These are phyloP conservation scores for Pantelozetes paolii DNA, from an alignment of 2,888 invertebrate species.

Conservation along the genomic window DNA sequence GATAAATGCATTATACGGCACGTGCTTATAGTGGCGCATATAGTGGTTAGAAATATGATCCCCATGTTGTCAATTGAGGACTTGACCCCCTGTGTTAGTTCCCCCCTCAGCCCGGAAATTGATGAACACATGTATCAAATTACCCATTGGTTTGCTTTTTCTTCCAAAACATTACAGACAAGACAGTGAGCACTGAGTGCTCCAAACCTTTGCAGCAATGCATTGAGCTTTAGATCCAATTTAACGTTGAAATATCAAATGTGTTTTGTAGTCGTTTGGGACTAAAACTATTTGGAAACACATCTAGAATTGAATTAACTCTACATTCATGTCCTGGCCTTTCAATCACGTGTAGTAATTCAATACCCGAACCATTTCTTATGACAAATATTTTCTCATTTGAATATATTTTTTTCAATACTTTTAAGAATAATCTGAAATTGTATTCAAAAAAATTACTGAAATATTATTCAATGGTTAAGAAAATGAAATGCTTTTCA, in stretches of 20 bases:
- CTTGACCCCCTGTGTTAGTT: not conserved
- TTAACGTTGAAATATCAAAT: conserved; percentile 23
- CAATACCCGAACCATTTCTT: not conserved
- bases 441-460: too few species aligned
- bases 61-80: conserved; percentile 18
- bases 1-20: conserved; percentile 26
- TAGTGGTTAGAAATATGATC: conserved; percentile 23
- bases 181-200: not conserved
- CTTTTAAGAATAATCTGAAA: too few species aligned
- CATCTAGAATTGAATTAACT: not conserved
- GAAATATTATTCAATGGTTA: too few species aligned
- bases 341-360: conserved; percentile 5
- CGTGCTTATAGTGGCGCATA: conserved; percentile 21
- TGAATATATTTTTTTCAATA: too few species aligned
- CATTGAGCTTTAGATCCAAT: conserved; percentile 9
- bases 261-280: conserved; percentile 25
- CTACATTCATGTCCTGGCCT: not conserved
- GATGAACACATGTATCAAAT: conserved; percentile 7
- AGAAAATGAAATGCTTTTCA: too few species aligned
- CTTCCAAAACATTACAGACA: conserved; percentile 10
- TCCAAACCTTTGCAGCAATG: not conserved
- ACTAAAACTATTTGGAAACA: conserved; percentile 18
- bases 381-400: not conserved
- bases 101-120: conserved; percentile 25
- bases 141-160: conserved; percentile 18